These are phyloP conservation scores for Apeira syringaria DNA, from an alignment of 2,888 invertebrate species.

Conservation along the genomic window DNA sequence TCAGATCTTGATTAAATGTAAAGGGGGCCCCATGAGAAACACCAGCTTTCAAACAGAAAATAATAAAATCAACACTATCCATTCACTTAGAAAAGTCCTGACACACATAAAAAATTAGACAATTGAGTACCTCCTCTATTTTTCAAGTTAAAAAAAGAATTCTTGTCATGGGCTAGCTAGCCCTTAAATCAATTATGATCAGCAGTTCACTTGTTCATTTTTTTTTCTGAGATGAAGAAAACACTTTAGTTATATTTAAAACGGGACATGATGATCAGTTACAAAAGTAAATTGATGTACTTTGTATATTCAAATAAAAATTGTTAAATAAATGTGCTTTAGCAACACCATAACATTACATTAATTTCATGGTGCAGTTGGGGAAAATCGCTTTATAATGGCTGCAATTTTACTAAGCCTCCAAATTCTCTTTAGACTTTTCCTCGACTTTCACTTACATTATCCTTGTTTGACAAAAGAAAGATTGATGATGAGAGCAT, in stretches of 20 bases:
- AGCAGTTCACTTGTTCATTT: slow-evolving; percentile 9
- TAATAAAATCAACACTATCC: not conserved
- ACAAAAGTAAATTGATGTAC: slow-evolving; percentile 4
- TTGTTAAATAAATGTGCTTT: slow-evolving; percentile 10
- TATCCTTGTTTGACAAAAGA: too few relatives aligned
- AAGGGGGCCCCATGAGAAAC: too few relatives aligned
- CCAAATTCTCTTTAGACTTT: slow-evolving; percentile 4
- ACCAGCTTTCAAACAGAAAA: not conserved
- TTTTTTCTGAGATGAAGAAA: slow-evolving; percentile 6
- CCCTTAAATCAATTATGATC: slow-evolving; percentile 1
- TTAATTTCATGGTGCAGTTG: slow-evolving; percentile 11
- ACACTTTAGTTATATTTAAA: slow-evolving; percentile 1
- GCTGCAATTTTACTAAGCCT: slow-evolving; percentile 5
- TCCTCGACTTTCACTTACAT: slow-evolving; percentile 3
- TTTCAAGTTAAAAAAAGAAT: too few relatives aligned
- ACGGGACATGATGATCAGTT: slow-evolving; percentile 15
- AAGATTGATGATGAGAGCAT: too few relatives aligned
- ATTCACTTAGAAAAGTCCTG: not conserved
- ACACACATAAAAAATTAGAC: not conserved
- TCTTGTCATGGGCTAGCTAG: too few relatives aligned
- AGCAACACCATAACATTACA: slow-evolving; percentile 11
- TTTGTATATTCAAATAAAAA: slow-evolving; percentile 14
- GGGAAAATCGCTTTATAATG: slow-evolving; percentile 18
- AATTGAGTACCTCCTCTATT: too few relatives aligned
- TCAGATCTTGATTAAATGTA: too few relatives aligned